Conservation (phyloP, 2,113 vertebrate species). For the Oryzias celebensis region DNA sequence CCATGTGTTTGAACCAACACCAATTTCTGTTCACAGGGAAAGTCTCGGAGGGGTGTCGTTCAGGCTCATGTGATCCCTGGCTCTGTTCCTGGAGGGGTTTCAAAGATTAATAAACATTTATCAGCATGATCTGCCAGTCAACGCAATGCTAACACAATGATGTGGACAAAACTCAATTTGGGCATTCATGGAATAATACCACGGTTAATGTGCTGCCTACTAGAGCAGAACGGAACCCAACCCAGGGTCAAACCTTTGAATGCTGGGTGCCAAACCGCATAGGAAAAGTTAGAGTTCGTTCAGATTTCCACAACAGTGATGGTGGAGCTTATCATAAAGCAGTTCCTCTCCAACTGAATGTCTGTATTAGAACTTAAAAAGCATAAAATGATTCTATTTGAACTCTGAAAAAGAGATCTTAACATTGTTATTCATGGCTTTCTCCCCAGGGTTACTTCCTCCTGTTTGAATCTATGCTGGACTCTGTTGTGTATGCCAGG, state of each 20-base stretch:
- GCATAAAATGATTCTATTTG: background rate
- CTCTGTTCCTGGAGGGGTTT: constrained; percentile 13
- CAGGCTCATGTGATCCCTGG: constrained; percentile 16
- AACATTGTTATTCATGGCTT: constrained; percentile 5
- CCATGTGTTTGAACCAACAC: constrained; percentile 7
- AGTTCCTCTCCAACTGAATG: background rate
- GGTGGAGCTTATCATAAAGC: constrained; percentile 1
- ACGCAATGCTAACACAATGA: constrained; percentile 47
- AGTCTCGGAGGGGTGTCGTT: constrained; percentile 2
- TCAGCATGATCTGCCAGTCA: constrained; percentile 65
- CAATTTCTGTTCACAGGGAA: constrained; percentile 10
- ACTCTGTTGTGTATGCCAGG: constrained; percentile 92
- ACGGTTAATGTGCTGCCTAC: constrained; percentile 60
- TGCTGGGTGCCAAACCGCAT: constrained; percentile 21
- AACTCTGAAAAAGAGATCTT: background rate
- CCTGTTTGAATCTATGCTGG: constrained; percentile 97
- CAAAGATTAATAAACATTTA: constrained; percentile 53
- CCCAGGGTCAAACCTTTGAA: constrained; percentile 53
- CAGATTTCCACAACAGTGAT: constrained; percentile 6
- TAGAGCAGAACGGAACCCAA: constrained; percentile 67
- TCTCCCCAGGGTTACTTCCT: constrained; percentile 91
- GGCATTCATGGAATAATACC: constrained; percentile 72
- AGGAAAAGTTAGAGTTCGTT: constrained; percentile 25
- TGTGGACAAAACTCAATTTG: constrained; percentile 70
- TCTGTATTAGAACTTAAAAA: background rate